Evolutionary conservation across 2,888 invertebrate genomes (phyloP).

Genomic region (Torymus tubicola): DNA sequence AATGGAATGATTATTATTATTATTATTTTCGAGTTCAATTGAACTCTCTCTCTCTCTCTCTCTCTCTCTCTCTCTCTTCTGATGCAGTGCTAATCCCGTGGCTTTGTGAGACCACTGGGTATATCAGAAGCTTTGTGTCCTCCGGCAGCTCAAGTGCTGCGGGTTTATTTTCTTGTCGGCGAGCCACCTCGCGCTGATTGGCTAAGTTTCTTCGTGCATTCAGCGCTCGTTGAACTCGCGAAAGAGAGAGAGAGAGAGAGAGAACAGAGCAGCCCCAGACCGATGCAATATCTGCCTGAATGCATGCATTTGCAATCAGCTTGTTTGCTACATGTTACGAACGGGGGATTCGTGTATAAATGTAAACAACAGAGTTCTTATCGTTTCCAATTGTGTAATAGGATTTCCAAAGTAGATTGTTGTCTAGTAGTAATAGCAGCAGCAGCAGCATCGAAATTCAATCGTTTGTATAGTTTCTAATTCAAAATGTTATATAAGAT

Average conservation of each 20-base stretch:
- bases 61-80: too few relatives aligned
- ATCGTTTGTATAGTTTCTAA: too few relatives aligned
- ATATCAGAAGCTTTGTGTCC: neutral
- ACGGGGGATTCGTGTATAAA: too few relatives aligned
- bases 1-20: too few relatives aligned
- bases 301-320: neutral
- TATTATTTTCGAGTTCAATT: too few relatives aligned
- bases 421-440: too few relatives aligned
- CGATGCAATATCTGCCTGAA: neutral
- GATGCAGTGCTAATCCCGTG: neutral
- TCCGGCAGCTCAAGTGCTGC: neutral
- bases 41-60: too few relatives aligned
- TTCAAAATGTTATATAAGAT: too few relatives aligned
- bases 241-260: neutral
- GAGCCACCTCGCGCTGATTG: neutral
- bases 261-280: neutral
- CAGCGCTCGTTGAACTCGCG: neutral
- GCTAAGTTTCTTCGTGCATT: slow-evolving; percentile 6
- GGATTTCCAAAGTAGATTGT: too few relatives aligned
- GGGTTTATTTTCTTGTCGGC: slow-evolving; percentile 17
- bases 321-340: neutral
- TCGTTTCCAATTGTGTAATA: too few relatives aligned
- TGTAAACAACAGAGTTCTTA: too few relatives aligned
- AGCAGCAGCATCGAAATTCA: too few relatives aligned
- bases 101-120: neutral